These are phyloP conservation scores for Ophthalmolycus amberensis DNA, from an alignment of 2,113 vertebrate genomes.

Conservation along the genomic window DNA sequence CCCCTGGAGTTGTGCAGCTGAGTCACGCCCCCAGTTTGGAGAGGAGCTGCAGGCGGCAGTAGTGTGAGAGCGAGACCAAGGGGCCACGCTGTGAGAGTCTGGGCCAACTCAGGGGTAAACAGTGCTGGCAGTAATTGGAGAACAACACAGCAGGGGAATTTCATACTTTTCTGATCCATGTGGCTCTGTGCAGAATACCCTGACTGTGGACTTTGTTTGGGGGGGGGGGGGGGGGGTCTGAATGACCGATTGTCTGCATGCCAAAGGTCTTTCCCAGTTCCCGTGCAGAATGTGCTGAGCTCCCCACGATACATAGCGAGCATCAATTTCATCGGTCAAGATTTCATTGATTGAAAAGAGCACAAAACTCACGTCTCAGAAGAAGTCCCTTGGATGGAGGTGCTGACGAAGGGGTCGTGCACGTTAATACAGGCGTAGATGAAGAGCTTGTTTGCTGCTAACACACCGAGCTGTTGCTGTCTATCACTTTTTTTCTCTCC, in stretches of 20 bases:
- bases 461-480: slow-evolving; percentile 31
- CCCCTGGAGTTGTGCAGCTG: slow-evolving; percentile 65
- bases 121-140: slow-evolving; percentile 76
- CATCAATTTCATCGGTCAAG: slow-evolving; percentile 33
- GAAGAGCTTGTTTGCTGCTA: slow-evolving; percentile 24
- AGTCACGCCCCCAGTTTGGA: slow-evolving; percentile 68
- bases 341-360: slow-evolving; percentile 38
- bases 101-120: slow-evolving; percentile 71
- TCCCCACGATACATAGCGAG: slow-evolving; percentile 2
- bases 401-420: not conserved
- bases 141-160: slow-evolving; percentile 67
- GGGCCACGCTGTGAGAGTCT: slow-evolving; percentile 64
- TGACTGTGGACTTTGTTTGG: slow-evolving; percentile 34
- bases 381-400: not conserved
- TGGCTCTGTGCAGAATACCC: slow-evolving; percentile 37
- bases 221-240: slow-evolving; percentile 1
- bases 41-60: slow-evolving; percentile 59
- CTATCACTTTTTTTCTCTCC: slow-evolving; percentile 22
- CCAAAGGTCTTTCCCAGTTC: slow-evolving; percentile 24
- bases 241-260: slow-evolving; percentile 23
- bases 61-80: slow-evolving; percentile 50
- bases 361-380: slow-evolving; percentile 13
- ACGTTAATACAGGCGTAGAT: not conserved
- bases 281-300: slow-evolving; percentile 11
- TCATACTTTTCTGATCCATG: slow-evolving; percentile 63